Conservation (phyloP, 2,113 vertebrate species). For the Tragelaphus scriptus region DNA sequence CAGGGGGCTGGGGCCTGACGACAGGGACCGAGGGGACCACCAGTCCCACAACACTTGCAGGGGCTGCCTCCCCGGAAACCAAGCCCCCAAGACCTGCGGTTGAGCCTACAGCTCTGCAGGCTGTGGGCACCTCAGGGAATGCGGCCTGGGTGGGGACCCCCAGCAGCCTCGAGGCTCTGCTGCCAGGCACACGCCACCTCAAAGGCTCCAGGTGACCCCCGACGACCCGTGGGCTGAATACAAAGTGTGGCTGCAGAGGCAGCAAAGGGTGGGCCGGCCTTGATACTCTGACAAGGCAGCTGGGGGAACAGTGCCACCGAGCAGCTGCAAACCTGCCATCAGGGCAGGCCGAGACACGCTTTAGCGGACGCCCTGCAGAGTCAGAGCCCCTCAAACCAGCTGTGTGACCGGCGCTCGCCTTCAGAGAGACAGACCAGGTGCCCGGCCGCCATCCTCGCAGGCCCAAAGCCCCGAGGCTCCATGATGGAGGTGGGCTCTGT, state of each 20-base stretch:
- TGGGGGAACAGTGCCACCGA: rapidly evolving
- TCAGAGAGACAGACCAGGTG: neutral
- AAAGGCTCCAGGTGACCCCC: neutral
- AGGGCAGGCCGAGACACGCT: neutral
- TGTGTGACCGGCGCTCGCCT: neutral
- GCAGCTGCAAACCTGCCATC: neutral
- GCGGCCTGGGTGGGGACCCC: neutral
- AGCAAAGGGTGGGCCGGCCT: neutral
- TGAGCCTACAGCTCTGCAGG: neutral
- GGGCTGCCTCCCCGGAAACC: neutral
- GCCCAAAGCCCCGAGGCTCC: neutral
- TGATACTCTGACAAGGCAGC: neutral
- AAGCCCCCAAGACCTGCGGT: neutral
- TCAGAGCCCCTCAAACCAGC: neutral
- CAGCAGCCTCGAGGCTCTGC: rapidly evolving
- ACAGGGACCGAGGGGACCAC: neutral
- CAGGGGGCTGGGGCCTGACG: rapidly evolving
- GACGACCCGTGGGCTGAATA: neutral
- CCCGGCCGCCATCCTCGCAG: neutral
- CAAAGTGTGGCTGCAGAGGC: neutral
- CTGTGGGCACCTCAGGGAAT: neutral
- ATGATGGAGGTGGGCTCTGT: neutral
- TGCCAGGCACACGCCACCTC: neutral
- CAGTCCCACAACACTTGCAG: neutral
- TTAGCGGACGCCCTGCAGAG: rapidly evolving